phyloP scores from a whole-genome alignment of 1,140 invertebrate species.

The Andricus grossulariae region DNA sequence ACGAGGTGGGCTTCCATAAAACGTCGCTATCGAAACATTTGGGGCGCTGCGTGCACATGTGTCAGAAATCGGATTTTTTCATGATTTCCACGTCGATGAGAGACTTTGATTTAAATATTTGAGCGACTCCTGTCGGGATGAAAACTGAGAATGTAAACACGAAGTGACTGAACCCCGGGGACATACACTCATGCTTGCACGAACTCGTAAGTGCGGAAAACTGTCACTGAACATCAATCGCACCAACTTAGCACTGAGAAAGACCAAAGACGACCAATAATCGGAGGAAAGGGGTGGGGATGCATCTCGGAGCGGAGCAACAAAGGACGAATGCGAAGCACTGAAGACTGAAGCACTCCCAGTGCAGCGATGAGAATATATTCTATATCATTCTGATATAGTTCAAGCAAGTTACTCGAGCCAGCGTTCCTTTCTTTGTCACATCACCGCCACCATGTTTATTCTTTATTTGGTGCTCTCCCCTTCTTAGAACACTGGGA shows the following conservation, averaged over 20 bases:
- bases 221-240: slow-evolving; percentile 19
- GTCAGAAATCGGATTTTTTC: background rate
- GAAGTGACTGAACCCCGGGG: too few relatives aligned
- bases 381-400: background rate
- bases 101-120: background rate
- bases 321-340: too few relatives aligned
- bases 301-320: slow-evolving; percentile 3
- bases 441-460: slow-evolving; percentile 25
- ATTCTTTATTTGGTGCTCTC: background rate
- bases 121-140: background rate
- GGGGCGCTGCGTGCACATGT: slow-evolving; percentile 13
- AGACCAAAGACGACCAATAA: background rate
- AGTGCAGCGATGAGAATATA: background rate
- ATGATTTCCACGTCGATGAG: background rate
- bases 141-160: background rate
- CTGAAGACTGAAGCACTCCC: too few relatives aligned
- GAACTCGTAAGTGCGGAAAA: slow-evolving; percentile 1
- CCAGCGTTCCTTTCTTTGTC: background rate
- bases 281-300: slow-evolving; percentile 12
- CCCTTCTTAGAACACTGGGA: slow-evolving; percentile 1
- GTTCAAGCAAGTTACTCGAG: background rate
- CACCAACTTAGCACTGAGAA: slow-evolving; percentile 16
- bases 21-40: background rate
- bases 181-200: background rate
- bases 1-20: slow-evolving; percentile 18